Conservation (phyloP, 1,140 invertebrate genomes). For the Asbolus verrucosus region DNA sequence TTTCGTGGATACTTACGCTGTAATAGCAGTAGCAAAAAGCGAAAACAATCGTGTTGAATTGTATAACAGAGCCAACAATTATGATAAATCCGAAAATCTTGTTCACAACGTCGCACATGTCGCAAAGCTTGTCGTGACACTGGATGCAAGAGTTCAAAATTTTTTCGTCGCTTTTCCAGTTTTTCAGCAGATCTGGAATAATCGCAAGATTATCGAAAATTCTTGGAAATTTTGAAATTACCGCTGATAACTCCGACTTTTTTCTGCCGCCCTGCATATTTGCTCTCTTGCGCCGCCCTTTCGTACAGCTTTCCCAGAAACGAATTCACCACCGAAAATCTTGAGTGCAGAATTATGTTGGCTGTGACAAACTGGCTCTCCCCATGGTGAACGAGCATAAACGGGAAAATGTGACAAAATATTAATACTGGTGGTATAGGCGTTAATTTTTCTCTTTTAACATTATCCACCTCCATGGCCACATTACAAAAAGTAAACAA, state of each 20-base stretch:
- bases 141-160: not conserved
- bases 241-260: not conserved
- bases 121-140: slow-evolving; percentile 29
- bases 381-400: slow-evolving; percentile 8
- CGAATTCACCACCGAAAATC: not conserved
- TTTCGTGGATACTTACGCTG: slow-evolving; percentile 9
- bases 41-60: slow-evolving; percentile 27
- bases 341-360: not conserved
- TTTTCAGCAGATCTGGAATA: not conserved
- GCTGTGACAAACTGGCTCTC: slow-evolving; percentile 9
- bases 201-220: not conserved
- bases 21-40: slow-evolving; percentile 34
- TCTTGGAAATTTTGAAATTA: not conserved
- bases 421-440: not conserved
- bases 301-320: slow-evolving; percentile 1
- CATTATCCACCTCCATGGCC: slow-evolving; percentile 9
- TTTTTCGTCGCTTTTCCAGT: slow-evolving; percentile 1
- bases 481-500: slow-evolving; percentile 5
- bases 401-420: not conserved
- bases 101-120: slow-evolving; percentile 1
- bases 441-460: not conserved
- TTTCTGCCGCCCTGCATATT: not conserved
- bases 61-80: slow-evolving; percentile 11
- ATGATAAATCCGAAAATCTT: slow-evolving; percentile 20
- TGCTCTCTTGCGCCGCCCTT: not conserved